phyloP scores from a whole-genome alignment of 2,888 invertebrate species.

The Tetragonisca angustula region DNA sequence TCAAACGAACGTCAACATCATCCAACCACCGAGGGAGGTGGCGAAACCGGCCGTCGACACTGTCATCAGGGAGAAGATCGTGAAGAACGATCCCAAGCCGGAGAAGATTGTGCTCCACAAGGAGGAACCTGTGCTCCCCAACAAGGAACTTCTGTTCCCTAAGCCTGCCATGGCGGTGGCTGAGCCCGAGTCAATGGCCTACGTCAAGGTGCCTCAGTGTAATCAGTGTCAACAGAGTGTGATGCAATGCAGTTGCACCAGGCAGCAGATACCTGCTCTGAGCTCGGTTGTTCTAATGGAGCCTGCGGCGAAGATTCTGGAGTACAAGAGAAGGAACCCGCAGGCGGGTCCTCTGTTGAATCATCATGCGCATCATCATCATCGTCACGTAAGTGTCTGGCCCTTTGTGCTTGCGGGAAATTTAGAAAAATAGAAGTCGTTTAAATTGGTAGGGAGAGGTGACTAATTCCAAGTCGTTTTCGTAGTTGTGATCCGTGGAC shows the following conservation, averaged over 20 bases:
- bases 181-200: conserved; percentile 3
- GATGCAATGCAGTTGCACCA: conserved; percentile 35
- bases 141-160: conserved; percentile 12
- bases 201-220: conserved; percentile 16
- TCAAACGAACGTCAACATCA: conserved; percentile 4
- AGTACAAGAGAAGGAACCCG: not conserved
- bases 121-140: not conserved
- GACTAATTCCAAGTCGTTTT: not conserved
- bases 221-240: not conserved
- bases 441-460: not conserved
- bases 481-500: not conserved
- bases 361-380: not conserved
- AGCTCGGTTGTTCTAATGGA: not conserved
- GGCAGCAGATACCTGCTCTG: not conserved
- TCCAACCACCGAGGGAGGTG: not conserved
- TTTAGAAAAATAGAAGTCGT: too few relatives aligned
- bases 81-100: not conserved
- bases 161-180: conserved; percentile 27
- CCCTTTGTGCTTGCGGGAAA: too few relatives aligned
- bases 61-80: not conserved
- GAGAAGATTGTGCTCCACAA: not conserved
- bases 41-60: not conserved
- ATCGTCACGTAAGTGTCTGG: not conserved
- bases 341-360: not conserved
- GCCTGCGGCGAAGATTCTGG: not conserved